Evolutionary conservation across 1,140 invertebrate genomes (phyloP).

Genomic region (Heliconius hermathena): DNA sequence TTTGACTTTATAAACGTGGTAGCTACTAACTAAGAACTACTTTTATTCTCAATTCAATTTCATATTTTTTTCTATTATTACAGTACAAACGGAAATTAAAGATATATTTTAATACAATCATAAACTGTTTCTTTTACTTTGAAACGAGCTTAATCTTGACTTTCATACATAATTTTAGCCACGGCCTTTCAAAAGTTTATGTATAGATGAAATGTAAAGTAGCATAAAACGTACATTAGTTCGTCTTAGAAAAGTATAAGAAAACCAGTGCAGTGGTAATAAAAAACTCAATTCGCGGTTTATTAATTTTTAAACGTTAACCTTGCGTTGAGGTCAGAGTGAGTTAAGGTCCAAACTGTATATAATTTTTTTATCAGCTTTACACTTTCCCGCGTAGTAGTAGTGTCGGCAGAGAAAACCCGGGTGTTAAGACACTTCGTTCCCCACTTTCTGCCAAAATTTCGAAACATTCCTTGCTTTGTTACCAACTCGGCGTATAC

Average conservation of each 20-base stretch:
- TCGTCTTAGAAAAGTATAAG: constrained; percentile 18
- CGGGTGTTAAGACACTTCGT: not conserved
- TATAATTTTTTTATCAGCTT: not conserved
- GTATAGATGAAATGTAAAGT: constrained; percentile 10
- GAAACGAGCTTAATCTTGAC: not conserved
- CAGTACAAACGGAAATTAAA: not conserved
- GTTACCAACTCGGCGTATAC: no score
- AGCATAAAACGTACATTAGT: constrained; percentile 1
- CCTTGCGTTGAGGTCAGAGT: constrained; percentile 9
- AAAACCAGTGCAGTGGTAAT: constrained; percentile 16
- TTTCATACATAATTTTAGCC: not conserved
- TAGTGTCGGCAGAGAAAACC: not conserved
- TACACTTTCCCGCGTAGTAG: not conserved
- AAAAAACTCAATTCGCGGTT: constrained; percentile 27
- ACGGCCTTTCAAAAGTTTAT: not conserved
- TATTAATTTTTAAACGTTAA: constrained; percentile 33
- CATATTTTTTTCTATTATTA: no score
- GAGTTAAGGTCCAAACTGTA: not conserved
- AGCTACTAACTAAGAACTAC: no score
- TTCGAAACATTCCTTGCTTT: not conserved
- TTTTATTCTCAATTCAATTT: no score
- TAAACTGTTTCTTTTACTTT: not conserved
- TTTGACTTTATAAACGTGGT: no score
- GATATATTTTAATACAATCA: not conserved
- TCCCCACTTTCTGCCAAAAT: not conserved